These are phyloP conservation scores for Tenthredo scrophulariae DNA, from an alignment of 2,888 invertebrate genomes.

Conservation along the genomic window DNA sequence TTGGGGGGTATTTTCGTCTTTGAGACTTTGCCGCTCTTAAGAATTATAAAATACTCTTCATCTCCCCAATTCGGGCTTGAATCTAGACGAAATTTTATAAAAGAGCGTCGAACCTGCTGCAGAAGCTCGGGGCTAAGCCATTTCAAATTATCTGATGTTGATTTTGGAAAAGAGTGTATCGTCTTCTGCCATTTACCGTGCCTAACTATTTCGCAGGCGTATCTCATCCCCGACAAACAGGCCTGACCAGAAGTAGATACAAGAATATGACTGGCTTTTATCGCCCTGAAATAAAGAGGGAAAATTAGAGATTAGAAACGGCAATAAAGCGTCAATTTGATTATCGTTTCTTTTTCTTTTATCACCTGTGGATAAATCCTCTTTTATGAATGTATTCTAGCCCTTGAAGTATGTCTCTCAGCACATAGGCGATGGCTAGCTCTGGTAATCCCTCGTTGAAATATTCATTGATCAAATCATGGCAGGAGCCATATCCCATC, in stretches of 20 bases:
- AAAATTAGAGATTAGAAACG: neutral
- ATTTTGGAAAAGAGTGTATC: constrained; percentile 88
- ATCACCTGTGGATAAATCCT: constrained; percentile 90
- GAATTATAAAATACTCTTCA: neutral
- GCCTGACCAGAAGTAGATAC: constrained; percentile 87
- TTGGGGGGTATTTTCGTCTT: no score
- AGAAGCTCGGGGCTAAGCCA: constrained; percentile 96
- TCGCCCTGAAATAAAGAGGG: constrained; percentile 81
- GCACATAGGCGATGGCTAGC: constrained; percentile 88
- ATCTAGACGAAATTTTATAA: neutral
- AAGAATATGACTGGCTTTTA: constrained; percentile 91
- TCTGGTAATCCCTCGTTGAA: constrained; percentile 91
- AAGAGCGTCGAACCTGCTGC: constrained; percentile 83
- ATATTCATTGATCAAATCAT: constrained; percentile 88
- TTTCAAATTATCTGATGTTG: constrained; percentile 86
- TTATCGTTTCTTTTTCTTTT: constrained; percentile 55
- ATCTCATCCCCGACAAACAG: constrained; percentile 88
- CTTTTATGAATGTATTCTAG: constrained; percentile 92
- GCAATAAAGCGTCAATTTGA: neutral
- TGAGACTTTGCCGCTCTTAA: neutral
- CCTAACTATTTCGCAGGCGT: constrained; percentile 86
- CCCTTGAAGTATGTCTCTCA: constrained; percentile 89
- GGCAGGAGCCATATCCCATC: constrained; percentile 92
- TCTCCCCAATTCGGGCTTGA: neutral
- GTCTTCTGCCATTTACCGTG: constrained; percentile 86